phyloP scores from a whole-genome alignment of 2,888 invertebrate genomes.

The Melinopterus prodromus region DNA sequence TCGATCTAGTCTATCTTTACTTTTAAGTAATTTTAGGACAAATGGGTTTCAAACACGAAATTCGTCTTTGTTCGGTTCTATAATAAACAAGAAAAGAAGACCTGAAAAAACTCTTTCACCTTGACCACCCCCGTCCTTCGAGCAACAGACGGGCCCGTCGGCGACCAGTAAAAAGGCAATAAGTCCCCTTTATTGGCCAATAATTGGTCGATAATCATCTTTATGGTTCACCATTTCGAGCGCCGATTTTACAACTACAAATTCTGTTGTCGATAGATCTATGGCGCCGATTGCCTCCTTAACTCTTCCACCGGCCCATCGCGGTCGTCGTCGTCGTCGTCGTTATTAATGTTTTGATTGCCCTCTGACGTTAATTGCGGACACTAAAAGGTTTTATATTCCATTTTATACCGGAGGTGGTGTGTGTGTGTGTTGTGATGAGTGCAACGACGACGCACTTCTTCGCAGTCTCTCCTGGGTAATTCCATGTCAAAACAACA shows the following conservation, averaged over 20 bases:
- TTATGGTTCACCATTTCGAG: constrained; percentile 45
- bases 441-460: too few relatives aligned
- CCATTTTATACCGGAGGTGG: constrained; percentile 10
- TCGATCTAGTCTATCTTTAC: background rate
- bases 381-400: constrained; percentile 24
- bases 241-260: constrained; percentile 53
- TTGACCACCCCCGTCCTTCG: too few relatives aligned
- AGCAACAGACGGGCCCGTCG: too few relatives aligned
- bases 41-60: background rate
- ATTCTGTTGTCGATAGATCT: constrained; percentile 38
- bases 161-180: constrained; percentile 17
- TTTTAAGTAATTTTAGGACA: background rate
- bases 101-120: too few relatives aligned
- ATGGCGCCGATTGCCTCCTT: constrained; percentile 26
- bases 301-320: background rate
- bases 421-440: constrained; percentile 30
- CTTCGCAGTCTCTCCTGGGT: too few relatives aligned
- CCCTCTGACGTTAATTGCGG: constrained; percentile 11
- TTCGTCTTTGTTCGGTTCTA: too few relatives aligned
- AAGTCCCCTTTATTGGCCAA: constrained; percentile 54
- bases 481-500: too few relatives aligned
- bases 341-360: constrained; percentile 4
- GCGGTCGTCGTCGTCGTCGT: background rate
- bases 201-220: constrained; percentile 56
- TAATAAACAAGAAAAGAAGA: too few relatives aligned